phyloP scores from a whole-genome alignment of 2,113 vertebrate species.

The Indri indri region DNA sequence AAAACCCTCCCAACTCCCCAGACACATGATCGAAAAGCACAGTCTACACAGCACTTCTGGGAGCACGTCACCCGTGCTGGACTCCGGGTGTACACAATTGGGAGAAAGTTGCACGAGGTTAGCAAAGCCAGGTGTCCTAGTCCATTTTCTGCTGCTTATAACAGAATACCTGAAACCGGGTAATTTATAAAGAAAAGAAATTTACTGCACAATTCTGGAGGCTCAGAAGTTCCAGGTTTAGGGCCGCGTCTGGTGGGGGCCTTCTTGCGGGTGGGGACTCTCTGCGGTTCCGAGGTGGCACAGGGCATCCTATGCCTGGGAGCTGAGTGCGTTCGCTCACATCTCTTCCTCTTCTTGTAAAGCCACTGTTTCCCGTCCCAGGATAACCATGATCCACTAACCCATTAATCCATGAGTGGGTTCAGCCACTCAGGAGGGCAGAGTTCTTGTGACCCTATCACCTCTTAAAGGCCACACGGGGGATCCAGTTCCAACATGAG shows the following conservation, averaged over 20 bases:
- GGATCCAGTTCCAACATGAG: background rate
- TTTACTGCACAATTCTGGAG: background rate
- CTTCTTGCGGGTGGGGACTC: background rate
- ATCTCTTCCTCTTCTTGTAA: background rate
- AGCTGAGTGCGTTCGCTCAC: background rate
- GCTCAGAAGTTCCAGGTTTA: background rate
- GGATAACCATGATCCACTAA: background rate
- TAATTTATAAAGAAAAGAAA: background rate
- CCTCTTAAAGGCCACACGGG: background rate
- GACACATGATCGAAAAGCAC: background rate
- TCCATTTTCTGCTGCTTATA: background rate
- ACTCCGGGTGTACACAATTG: accelerated
- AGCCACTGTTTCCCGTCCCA: background rate
- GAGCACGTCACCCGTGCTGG: background rate
- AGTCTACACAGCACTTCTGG: accelerated
- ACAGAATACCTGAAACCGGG: background rate
- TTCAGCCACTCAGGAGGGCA: background rate
- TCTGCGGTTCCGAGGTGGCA: background rate
- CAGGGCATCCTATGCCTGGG: background rate
- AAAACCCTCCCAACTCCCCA: background rate
- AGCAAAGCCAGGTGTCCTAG: background rate
- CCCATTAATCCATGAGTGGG: background rate
- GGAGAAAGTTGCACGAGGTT: accelerated
- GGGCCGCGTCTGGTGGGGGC: background rate
- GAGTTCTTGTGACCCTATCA: background rate